Conservation (phyloP, 2,797 vertebrate species). For the Gallinago stenura region DNA sequence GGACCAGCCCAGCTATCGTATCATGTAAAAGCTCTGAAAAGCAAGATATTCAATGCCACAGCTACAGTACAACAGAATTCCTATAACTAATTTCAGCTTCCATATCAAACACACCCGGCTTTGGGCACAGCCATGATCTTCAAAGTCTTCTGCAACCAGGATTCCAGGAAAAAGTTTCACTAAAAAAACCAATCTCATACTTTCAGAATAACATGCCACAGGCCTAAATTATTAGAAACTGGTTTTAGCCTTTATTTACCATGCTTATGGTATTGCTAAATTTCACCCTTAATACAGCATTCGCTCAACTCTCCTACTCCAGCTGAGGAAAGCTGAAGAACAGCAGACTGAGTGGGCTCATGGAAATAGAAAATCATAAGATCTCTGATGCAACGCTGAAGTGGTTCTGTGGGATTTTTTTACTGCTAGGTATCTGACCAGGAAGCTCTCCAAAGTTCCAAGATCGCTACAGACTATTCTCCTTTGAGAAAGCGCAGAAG, state of each 20-base stretch:
- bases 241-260: not conserved
- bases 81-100: not conserved
- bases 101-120: not conserved
- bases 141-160: not conserved
- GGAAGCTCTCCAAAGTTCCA: not conserved
- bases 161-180: not conserved
- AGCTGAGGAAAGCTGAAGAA: not conserved
- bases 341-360: rapidly evolving
- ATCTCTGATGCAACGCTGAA: rapidly evolving
- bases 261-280: not conserved
- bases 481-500: rapidly evolving
- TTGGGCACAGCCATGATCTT: not conserved
- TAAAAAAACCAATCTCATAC: rapidly evolving
- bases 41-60: not conserved
- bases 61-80: not conserved
- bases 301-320: not conserved
- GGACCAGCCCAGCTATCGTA: not conserved
- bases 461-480: not conserved
- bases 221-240: rapidly evolving
- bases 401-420: not conserved
- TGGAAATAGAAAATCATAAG: rapidly evolving
- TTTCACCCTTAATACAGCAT: not conserved
- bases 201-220: not conserved
- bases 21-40: not conserved
- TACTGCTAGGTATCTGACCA: not conserved